A percentile compares a stretch with the other conserved stretches of the same genome.
Conservation (phyloP, 2,797 vertebrate genomes). For the Notolepis coatsorum region DNA sequence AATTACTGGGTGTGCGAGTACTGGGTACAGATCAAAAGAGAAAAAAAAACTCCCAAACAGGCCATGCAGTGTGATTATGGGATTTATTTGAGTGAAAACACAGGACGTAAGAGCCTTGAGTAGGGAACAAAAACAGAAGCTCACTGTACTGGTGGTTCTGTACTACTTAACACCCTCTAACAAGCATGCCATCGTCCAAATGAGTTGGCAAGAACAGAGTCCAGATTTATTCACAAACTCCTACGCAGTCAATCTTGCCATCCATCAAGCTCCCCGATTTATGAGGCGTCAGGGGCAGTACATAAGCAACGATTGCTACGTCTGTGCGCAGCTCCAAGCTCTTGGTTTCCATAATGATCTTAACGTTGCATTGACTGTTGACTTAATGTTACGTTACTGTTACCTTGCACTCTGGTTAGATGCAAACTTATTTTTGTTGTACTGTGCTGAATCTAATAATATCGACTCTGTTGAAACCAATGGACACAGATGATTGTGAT, state of each 20-base stretch:
- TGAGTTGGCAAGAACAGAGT: slow-evolving; percentile 56
- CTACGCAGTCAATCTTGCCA: slow-evolving; percentile 36
- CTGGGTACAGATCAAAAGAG: slow-evolving; percentile 18
- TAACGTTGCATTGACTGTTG: slow-evolving; percentile 34
- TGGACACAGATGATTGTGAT: slow-evolving; percentile 50
- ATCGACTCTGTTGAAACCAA: slow-evolving; percentile 32
- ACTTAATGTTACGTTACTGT: too few species aligned
- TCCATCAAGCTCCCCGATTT: slow-evolving; percentile 45
- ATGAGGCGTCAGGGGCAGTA: slow-evolving; percentile 40
- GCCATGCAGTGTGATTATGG: slow-evolving; percentile 42
- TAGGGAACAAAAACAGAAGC: slow-evolving; percentile 49
- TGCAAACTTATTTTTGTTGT: too few species aligned
- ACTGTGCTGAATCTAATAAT: too few species aligned
- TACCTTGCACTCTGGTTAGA: too few species aligned
- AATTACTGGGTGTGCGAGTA: slow-evolving; percentile 44
- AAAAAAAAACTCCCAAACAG: slow-evolving; percentile 43
- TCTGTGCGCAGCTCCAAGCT: slow-evolving; percentile 19
- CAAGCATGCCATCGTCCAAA: slow-evolving; percentile 55
- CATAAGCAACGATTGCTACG: slow-evolving; percentile 52
- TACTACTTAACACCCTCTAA: slow-evolving; percentile 51
- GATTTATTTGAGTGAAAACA: slow-evolving; percentile 42
- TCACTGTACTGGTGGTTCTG: slow-evolving; percentile 47
- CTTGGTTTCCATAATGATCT: slow-evolving; percentile 41
- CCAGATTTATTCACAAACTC: slow-evolving; percentile 52
- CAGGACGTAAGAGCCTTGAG: slow-evolving; percentile 26